These are phyloP conservation scores for Caenorhabditis sp. DNA, from an alignment of 2,888 invertebrate genomes.

Conservation along the genomic window DNA sequence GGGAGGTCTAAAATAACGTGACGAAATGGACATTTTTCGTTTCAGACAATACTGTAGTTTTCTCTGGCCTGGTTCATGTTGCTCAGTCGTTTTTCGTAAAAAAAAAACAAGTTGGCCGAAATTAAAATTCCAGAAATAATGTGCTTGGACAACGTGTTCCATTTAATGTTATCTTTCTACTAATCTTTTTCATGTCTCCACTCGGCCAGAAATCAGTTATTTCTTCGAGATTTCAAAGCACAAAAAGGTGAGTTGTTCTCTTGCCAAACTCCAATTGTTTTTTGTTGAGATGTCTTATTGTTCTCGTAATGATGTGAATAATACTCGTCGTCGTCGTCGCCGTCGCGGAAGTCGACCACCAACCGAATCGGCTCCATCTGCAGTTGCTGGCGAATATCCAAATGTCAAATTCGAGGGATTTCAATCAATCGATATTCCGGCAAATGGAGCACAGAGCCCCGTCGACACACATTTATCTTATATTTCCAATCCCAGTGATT, in stretches of 20 bases:
- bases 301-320: background rate
- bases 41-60: too few relatives aligned
- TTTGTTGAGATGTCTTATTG: background rate
- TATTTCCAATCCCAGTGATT: conserved; percentile 15
- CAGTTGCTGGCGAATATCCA: background rate
- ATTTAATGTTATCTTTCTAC: too few relatives aligned
- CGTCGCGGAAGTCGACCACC: background rate
- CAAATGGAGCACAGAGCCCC: conserved; percentile 22
- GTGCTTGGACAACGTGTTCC: too few relatives aligned
- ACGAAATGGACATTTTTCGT: too few relatives aligned
- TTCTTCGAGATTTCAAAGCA: background rate
- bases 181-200: too few relatives aligned
- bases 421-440: conserved; percentile 28
- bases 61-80: too few relatives aligned
- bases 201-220: background rate
- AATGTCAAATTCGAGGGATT: conserved; percentile 6
- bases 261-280: background rate
- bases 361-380: background rate
- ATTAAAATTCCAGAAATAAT: too few relatives aligned
- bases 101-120: too few relatives aligned
- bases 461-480: conserved; percentile 18
- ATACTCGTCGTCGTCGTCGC: background rate
- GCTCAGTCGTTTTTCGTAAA: too few relatives aligned
- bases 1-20: too few relatives aligned
- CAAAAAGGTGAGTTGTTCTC: background rate